Conservation (phyloP, 2,797 vertebrate genomes). For the Lepus oiostolus region DNA sequence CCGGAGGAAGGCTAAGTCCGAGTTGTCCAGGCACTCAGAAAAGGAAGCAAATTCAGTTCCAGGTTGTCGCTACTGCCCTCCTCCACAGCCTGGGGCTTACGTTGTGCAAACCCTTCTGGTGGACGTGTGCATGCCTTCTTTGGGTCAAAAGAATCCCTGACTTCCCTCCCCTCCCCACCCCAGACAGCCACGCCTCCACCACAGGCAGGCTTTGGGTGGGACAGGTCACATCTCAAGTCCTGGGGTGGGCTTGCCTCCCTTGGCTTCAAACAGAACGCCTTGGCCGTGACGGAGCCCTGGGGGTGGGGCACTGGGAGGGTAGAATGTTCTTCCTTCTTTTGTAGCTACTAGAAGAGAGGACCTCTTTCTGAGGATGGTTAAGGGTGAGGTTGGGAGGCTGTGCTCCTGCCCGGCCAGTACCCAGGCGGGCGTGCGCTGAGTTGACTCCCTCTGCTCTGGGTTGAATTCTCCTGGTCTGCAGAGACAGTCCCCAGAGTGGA, state of each 20-base stretch:
- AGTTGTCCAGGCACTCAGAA: neutral
- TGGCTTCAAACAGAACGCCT: neutral
- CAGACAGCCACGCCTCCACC: neutral
- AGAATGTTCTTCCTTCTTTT: neutral
- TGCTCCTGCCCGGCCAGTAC: neutral
- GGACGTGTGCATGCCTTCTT: neutral
- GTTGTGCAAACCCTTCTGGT: neutral
- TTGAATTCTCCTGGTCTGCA: neutral
- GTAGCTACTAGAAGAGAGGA: neutral
- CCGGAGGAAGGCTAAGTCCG: neutral
- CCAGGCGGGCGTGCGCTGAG: neutral
- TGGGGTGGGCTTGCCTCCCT: too few relatives aligned
- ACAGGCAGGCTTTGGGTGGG: neutral
- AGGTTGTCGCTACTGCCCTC: neutral
- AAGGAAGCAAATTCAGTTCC: neutral
- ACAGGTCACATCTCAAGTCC: neutral
- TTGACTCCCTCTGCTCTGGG: neutral
- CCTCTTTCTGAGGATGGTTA: neutral
- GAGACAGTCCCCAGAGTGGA: neutral
- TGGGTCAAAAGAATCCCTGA: neutral
- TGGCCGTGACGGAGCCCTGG: neutral
- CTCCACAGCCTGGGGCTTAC: neutral
- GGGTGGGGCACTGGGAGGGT: neutral
- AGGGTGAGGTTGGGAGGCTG: neutral
- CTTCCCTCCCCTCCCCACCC: neutral